Evolutionary conservation across 2,888 invertebrate species (phyloP), one percentile per base, ranked within the genome.

Genomic region (Magallana nippona): DNA sequence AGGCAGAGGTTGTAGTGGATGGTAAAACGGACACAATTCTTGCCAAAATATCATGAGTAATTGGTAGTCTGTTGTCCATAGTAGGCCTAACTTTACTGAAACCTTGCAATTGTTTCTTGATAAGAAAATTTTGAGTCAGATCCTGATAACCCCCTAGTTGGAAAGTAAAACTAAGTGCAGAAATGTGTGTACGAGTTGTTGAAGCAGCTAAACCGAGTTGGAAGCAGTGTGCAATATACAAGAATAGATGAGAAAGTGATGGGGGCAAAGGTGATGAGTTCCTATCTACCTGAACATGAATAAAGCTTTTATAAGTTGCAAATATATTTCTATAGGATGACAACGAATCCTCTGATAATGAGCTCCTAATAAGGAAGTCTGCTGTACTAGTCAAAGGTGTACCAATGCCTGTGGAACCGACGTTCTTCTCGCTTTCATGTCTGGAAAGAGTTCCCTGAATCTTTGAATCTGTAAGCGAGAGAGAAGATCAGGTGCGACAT

Each of bases 41-140:
- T 62, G 62, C 15, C 57, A 63, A 44, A 57, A 78, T 82, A 8
- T 19, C 27, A 63, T 63, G 79, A 13, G 84, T 84, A 58, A 82
- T 82, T n/a, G 84, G 84, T 44, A 84, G 55, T 3, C 82, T 19
- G 27, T 22, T 55, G 58, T 84, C 84, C 57, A 82, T 19, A 17
- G n/a, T 58, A 10, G 2, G 15, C 22, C 27, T 77, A 11, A 63
- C 10, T 22, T 81, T 81, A 19, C 78, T 44, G 44, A 55, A 81
- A 55, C 77, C 83, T 19, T 81, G 62, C 22, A 84, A 17, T 19
- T 17, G 32, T 71, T 55, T 78, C 27, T 58, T 55, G n/a, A 84
- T 55, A 13, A 32, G 82, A 78, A 81, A 84, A 55, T 11, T 2
- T n/a, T 81, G 57, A 55, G 81, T 58, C 15, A 44, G 3, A 13